Evolutionary conservation across 2,113 vertebrate genomes (phyloP).

Genomic region (Fregetta grallaria): DNA sequence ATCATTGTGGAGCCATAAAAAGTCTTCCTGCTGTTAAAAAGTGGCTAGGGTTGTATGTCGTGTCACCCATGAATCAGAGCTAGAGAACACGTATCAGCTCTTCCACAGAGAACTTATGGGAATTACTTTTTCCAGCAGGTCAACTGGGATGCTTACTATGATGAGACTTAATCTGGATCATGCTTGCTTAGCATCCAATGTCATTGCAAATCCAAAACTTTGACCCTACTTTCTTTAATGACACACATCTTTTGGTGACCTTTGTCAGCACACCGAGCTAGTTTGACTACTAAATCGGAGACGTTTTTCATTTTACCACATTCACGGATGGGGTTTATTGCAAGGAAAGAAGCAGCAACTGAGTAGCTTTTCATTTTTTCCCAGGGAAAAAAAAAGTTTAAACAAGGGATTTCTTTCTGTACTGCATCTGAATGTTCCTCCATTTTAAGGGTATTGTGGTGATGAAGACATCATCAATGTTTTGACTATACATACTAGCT

Average conservation of each 20-base stretch:
- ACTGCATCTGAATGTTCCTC: not conserved
- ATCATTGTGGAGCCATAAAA: not conserved
- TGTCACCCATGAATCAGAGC: not conserved
- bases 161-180: not conserved
- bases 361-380: not conserved
- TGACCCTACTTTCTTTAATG: not conserved
- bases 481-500: not conserved
- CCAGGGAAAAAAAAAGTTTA: not conserved
- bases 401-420: not conserved
- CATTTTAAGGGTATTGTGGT: not conserved
- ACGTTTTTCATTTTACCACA: not conserved
- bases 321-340: not conserved
- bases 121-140: not conserved
- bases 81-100: not conserved
- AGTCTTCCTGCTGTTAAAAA: not conserved
- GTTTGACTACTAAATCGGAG: not conserved
- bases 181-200: not conserved
- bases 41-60: not conserved
- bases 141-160: not conserved
- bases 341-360: not conserved
- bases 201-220: not conserved
- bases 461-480: not conserved
- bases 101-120: not conserved
- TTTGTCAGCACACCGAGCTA: not conserved
- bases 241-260: not conserved